These are phyloP conservation scores for Apomyelois bistriatella DNA, from an alignment of 2,888 invertebrate genomes.

Conservation along the genomic window DNA sequence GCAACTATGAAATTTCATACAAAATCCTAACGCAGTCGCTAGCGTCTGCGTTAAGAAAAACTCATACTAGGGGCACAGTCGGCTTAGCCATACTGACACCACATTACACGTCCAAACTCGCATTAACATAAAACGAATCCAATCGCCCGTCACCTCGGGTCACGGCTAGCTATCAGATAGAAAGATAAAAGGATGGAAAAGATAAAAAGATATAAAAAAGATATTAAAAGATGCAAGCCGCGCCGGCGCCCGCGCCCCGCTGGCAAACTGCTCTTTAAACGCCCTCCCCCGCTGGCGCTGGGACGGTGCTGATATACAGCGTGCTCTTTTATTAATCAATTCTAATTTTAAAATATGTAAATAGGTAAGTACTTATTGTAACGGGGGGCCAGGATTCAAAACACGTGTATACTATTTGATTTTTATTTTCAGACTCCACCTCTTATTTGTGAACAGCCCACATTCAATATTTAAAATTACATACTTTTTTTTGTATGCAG, in stretches of 20 bases:
- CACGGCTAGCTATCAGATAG: constrained; percentile 16
- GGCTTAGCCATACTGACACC: neutral
- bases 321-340: neutral
- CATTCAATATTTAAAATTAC: too few species aligned
- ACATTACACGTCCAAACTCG: neutral
- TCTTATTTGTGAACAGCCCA: too few species aligned
- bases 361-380: too few species aligned
- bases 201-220: constrained; percentile 23
- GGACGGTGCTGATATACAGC: constrained; percentile 36
- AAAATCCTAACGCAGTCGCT: too few species aligned
- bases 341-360: neutral
- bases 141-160: constrained; percentile 25
- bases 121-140: neutral
- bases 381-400: too few species aligned
- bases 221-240: constrained; percentile 31
- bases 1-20: too few species aligned
- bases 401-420: too few species aligned
- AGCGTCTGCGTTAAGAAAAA: neutral
- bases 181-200: constrained; percentile 26
- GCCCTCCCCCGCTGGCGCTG: constrained; percentile 61
- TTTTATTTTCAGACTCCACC: too few species aligned
- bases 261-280: constrained; percentile 59
- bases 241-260: constrained; percentile 72
- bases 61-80: neutral
- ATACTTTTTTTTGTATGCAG: too few species aligned